Evolutionary conservation across 1,140 invertebrate species (phyloP).

Genomic region (Callitettix versicolor): DNA sequence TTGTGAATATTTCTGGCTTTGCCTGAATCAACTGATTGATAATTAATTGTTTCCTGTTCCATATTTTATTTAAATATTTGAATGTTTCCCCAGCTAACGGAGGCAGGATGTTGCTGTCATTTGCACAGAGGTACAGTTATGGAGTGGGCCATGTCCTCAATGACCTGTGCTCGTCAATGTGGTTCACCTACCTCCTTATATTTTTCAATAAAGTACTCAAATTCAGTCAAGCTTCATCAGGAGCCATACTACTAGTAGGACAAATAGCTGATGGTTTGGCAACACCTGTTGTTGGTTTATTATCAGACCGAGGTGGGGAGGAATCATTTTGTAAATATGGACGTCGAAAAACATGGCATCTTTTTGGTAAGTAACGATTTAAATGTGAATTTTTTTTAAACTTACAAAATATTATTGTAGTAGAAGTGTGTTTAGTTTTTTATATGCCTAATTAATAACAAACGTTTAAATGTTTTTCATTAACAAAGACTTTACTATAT

Average conservation of each 20-base stretch:
- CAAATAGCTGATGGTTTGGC: conserved; percentile 82
- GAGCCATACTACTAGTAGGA: conserved; percentile 69
- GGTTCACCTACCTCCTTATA: conserved; percentile 94
- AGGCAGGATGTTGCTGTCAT: conserved; percentile 8
- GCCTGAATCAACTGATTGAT: no score
- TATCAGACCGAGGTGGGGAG: conserved; percentile 64
- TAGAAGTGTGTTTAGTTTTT: no score
- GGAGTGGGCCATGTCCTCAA: conserved; percentile 82
- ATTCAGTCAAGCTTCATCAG: conserved; percentile 60
- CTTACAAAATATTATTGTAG: no score
- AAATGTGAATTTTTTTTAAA: no score
- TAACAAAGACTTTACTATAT: no score
- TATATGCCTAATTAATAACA: no score
- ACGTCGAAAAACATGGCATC: conserved; percentile 83
- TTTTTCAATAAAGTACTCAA: conserved; percentile 56
- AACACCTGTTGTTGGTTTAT: conserved; percentile 80
- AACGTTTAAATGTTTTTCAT: no score
- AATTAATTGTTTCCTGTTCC: no score
- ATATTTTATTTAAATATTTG: background rate
- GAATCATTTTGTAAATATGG: conserved; percentile 62
- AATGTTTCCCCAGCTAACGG: conserved; percentile 6
- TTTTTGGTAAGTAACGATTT: conserved; percentile 56
- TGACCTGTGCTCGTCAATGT: conserved; percentile 91
- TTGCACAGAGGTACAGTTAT: conserved; percentile 34
- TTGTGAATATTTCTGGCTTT: no score